Conservation (phyloP, 1,140 invertebrate genomes). For the Diachasmimorpha longicaudata region DNA sequence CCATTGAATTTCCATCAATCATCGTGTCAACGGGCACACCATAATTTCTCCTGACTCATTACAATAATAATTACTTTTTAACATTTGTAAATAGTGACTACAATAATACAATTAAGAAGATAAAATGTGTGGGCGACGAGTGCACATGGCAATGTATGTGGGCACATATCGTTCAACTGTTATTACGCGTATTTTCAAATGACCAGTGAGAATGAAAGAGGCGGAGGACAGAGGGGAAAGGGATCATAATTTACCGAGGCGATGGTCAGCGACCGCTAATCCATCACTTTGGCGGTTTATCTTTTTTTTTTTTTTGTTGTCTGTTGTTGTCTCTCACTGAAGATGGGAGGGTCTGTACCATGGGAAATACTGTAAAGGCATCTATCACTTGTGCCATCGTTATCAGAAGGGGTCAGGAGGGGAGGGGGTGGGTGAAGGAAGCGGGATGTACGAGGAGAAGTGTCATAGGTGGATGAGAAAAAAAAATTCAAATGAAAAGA, state of each 20-base stretch:
- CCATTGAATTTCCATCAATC: no score
- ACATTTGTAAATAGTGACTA: neutral
- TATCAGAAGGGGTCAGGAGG: neutral
- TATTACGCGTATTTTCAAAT: constrained; percentile 22
- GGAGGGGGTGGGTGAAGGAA: no score
- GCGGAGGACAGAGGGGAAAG: neutral
- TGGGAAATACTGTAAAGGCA: constrained; percentile 11
- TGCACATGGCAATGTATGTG: neutral
- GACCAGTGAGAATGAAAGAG: neutral
- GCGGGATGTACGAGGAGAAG: neutral
- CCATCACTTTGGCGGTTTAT: constrained; percentile 27
- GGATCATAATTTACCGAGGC: constrained; percentile 22
- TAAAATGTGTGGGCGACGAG: neutral
- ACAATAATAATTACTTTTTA: neutral
- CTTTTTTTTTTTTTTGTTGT: no score
- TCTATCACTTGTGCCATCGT: constrained; percentile 19
- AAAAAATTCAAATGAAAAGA: neutral
- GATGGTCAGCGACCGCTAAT: constrained; percentile 23
- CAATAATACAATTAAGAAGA: neutral
- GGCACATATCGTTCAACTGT: neutral
- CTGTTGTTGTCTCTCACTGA: neutral
- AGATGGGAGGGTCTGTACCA: neutral
- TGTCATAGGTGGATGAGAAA: neutral
- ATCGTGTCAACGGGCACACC: no score
- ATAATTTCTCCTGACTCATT: neutral